phyloP scores from a whole-genome alignment of 2,888 invertebrate genomes.

The Thumatha senex region DNA sequence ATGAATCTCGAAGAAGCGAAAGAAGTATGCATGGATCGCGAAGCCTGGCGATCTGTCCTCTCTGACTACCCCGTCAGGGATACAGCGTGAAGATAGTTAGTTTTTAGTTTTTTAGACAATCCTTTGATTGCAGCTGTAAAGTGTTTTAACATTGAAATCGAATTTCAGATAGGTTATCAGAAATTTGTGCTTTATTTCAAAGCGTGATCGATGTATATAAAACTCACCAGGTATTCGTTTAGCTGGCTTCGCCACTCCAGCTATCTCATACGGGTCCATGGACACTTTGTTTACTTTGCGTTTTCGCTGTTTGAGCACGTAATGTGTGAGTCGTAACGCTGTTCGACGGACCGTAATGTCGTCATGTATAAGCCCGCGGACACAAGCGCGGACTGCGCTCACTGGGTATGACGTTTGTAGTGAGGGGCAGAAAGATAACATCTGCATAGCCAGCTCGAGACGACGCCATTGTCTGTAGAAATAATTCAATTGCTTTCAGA shows the following conservation, averaged over 20 bases:
- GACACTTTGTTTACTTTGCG: slow-evolving; percentile 83
- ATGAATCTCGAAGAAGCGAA: too few relatives aligned
- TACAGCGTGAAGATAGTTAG: too few relatives aligned
- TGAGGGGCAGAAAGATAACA: slow-evolving; percentile 88
- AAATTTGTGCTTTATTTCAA: too few relatives aligned
- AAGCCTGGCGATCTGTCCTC: too few relatives aligned
- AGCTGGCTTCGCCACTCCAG: slow-evolving; percentile 56
- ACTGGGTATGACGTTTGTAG: slow-evolving; percentile 86
- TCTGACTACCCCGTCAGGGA: too few relatives aligned
- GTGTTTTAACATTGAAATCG: too few relatives aligned
- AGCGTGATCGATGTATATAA: too few relatives aligned
- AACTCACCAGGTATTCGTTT: slow-evolving; percentile 61
- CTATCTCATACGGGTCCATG: slow-evolving; percentile 82
- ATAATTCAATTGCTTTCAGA: neutral
- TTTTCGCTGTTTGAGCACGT: slow-evolving; percentile 89
- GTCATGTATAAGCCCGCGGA: slow-evolving; percentile 88
- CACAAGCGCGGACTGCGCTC: slow-evolving; percentile 85
- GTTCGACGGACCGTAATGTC: slow-evolving; percentile 90
- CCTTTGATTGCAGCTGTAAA: too few relatives aligned
- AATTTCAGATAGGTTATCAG: too few relatives aligned
- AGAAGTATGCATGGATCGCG: too few relatives aligned
- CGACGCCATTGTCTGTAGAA: slow-evolving; percentile 91
- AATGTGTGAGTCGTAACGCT: slow-evolving; percentile 85
- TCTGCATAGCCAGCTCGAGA: slow-evolving; percentile 88
- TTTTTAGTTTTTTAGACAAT: too few relatives aligned